Conservation (phyloP, 2,113 vertebrate genomes). For the Perognathus longimembris region DNA sequence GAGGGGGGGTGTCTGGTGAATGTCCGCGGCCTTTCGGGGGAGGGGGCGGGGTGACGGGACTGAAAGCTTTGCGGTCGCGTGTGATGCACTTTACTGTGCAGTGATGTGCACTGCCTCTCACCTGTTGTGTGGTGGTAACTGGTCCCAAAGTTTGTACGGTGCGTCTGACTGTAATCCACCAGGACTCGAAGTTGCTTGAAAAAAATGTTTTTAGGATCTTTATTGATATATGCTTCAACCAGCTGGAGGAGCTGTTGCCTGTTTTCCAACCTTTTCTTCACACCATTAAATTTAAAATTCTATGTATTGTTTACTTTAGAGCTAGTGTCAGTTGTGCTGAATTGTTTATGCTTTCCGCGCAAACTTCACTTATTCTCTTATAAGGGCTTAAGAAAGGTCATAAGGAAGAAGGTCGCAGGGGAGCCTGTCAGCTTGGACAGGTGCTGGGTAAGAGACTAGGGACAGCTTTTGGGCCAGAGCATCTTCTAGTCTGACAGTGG, state of each 20-base stretch:
- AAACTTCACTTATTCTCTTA: slow-evolving; percentile 40
- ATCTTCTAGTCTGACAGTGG: not conserved
- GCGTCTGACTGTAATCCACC: slow-evolving; percentile 40
- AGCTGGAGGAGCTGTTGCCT: slow-evolving; percentile 71
- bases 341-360: slow-evolving; percentile 22
- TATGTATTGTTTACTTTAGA: slow-evolving; percentile 51
- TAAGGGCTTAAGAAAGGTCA: not conserved
- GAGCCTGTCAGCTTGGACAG: slow-evolving; percentile 27
- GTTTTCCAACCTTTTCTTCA: slow-evolving; percentile 17
- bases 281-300: slow-evolving; percentile 29
- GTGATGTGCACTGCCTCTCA: slow-evolving; percentile 15
- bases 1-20: not conserved
- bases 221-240: slow-evolving; percentile 12
- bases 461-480: slow-evolving; percentile 17
- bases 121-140: slow-evolving; percentile 65
- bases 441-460: not conserved
- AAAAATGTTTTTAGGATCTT: slow-evolving; percentile 28
- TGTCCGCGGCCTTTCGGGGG: not conserved
- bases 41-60: too few relatives aligned
- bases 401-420: not conserved
- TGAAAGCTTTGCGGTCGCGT: not conserved
- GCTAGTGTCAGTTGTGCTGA: slow-evolving; percentile 34
- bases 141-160: slow-evolving; percentile 52
- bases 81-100: not conserved
- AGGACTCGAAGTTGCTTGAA: slow-evolving; percentile 56